A percentile compares a stretch with the other conserved stretches of the same genome.
These are phyloP conservation scores for Lydus trimaculatus DNA, from an alignment of 2,888 invertebrate genomes.

Conservation along the genomic window DNA sequence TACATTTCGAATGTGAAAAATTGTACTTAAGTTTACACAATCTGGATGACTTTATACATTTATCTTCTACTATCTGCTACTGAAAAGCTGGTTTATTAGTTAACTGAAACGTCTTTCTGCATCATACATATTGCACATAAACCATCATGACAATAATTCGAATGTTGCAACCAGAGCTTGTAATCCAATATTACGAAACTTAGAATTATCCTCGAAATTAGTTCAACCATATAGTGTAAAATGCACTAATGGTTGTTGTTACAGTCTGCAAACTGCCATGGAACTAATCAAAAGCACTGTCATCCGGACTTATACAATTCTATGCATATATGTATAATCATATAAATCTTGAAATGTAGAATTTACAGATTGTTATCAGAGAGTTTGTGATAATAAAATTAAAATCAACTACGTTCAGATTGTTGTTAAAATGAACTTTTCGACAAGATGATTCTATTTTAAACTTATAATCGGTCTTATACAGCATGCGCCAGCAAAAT, in stretches of 20 bases:
- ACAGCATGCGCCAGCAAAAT: too few species aligned
- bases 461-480: too few species aligned
- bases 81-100: neutral
- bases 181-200: conserved; percentile 6
- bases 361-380: neutral
- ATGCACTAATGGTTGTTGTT: neutral
- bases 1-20: too few species aligned
- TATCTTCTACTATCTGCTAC: too few species aligned
- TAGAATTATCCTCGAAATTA: conserved; percentile 12
- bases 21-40: too few species aligned
- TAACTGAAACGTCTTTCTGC: neutral
- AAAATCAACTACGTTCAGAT: neutral
- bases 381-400: neutral
- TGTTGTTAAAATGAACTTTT: neutral
- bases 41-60: too few species aligned
- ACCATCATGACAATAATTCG: neutral
- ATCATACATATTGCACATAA: neutral
- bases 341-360: neutral
- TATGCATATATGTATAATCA: neutral
- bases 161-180: conserved; percentile 2
- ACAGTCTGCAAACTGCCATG: neutral
- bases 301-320: neutral
- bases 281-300: conserved; percentile 14
- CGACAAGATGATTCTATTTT: too few species aligned
- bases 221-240: conserved; percentile 6